Evolutionary conservation across 1,140 invertebrate genomes (phyloP).

Genomic region (Drosophila burlai): DNA sequence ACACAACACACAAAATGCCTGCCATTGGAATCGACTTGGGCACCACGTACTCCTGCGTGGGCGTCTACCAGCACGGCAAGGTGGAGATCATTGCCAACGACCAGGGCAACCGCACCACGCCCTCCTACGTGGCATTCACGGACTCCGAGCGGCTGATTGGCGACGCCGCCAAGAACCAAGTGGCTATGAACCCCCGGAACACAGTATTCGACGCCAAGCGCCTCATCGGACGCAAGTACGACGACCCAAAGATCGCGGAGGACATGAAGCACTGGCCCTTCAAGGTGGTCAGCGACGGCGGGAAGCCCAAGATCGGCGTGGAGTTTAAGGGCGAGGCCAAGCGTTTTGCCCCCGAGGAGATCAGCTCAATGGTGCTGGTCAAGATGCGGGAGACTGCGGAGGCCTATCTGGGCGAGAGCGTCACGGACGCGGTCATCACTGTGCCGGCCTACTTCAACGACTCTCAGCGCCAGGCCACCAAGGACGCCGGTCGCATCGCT

Average conservation of each 20-base stretch:
- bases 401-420: slow-evolving; percentile 89
- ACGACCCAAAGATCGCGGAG: slow-evolving; percentile 90
- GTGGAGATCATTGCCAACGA: slow-evolving; percentile 97
- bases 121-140: slow-evolving; percentile 98
- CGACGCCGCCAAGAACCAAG: slow-evolving; percentile 93
- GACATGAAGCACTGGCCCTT: slow-evolving; percentile 93
- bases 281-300: slow-evolving; percentile 88
- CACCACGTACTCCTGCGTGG: slow-evolving; percentile 92
- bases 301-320: slow-evolving; percentile 90
- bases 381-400: slow-evolving; percentile 94
- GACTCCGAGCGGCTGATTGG: slow-evolving; percentile 98
- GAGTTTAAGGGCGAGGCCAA: slow-evolving; percentile 91
- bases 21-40: slow-evolving; percentile 91
- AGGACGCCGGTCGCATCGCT: slow-evolving; percentile 89
- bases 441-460: slow-evolving; percentile 89
- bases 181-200: slow-evolving; percentile 83
- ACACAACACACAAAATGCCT: slow-evolving; percentile 79
- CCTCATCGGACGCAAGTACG: slow-evolving; percentile 89
- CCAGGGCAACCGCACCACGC: slow-evolving; percentile 97
- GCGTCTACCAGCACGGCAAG: slow-evolving; percentile 93
- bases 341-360: slow-evolving; percentile 91
- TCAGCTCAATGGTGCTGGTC: slow-evolving; percentile 91
- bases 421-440: slow-evolving; percentile 88
- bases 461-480: slow-evolving; percentile 89
- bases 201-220: slow-evolving; percentile 86